Percentiles rank a stretch among this genome's conserved stretches.
Conservation (phyloP, 2,113 vertebrate genomes). For the Zosterops japonicus region DNA sequence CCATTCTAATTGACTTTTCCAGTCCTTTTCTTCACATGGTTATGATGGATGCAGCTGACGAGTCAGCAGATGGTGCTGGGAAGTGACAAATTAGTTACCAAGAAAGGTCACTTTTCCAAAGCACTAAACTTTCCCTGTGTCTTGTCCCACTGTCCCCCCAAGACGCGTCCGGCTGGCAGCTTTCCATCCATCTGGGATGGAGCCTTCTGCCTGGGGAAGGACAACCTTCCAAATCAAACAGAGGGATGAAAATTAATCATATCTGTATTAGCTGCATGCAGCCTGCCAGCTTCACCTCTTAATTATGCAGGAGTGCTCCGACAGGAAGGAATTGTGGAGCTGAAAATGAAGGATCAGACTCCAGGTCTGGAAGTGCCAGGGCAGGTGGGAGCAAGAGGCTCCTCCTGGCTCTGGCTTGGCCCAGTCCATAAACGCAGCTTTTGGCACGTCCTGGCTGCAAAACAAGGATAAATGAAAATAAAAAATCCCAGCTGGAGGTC, state of each 20-base stretch:
- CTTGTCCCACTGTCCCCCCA: conserved; percentile 31
- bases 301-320: not conserved
- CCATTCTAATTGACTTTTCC: conserved; percentile 45
- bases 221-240: conserved; percentile 36
- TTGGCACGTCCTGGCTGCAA: not conserved
- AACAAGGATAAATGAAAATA: not conserved
- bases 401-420: not conserved
- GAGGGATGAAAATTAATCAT: conserved; percentile 40
- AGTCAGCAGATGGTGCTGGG: conserved; percentile 63
- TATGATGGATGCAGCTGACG: conserved; percentile 57
- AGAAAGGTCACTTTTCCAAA: conserved; percentile 66
- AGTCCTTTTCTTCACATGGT: not conserved
- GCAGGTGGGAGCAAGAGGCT: not conserved
- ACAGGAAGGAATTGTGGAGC: not conserved
- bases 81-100: conserved; percentile 64
- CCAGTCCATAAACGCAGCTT: not conserved
- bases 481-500: not conserved
- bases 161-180: conserved; percentile 5
- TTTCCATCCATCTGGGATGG: not conserved
- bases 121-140: conserved; percentile 29
- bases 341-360: not conserved
- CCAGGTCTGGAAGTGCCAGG: not conserved
- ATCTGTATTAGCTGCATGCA: conserved; percentile 29
- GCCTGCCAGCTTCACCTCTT: conserved; percentile 21
- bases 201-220: not conserved